These are phyloP conservation scores for Anneissia japonica DNA, from an alignment of 35 echinoderm and acorn worm genomes.

Conservation along the genomic window DNA sequence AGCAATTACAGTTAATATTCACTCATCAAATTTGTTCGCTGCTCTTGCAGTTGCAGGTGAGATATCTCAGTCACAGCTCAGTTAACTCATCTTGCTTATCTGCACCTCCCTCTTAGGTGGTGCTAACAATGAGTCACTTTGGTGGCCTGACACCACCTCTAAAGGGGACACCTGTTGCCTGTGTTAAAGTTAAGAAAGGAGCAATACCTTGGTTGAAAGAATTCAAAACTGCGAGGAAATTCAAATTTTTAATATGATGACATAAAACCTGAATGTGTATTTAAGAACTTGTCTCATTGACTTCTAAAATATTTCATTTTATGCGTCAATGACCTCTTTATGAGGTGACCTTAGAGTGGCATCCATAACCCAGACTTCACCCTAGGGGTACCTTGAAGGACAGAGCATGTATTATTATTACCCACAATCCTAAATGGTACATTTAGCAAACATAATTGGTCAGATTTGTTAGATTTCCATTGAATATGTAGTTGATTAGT, in stretches of 20 bases:
- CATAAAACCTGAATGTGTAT: too few species aligned
- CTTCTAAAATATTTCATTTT: not conserved
- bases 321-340: not conserved
- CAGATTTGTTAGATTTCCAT: not conserved
- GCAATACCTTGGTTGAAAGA: too few species aligned
- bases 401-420: not conserved
- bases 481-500: not conserved
- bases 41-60: too few species aligned
- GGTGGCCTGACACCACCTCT: not conserved
- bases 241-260: too few species aligned
- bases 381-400: not conserved
- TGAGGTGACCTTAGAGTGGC: not conserved
- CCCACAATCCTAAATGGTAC: not conserved
- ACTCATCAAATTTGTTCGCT: too few species aligned
- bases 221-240: too few species aligned
- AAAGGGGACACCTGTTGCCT: not conserved
- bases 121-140: not conserved
- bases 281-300: not conserved
- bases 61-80: not conserved
- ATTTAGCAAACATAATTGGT: not conserved
- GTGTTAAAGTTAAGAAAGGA: too few species aligned
- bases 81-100: too few species aligned
- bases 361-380: not conserved
- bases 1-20: too few species aligned
- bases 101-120: not conserved